Conservation (phyloP, 1,140 invertebrate genomes). For the Pseudomyrmex concolor region DNA sequence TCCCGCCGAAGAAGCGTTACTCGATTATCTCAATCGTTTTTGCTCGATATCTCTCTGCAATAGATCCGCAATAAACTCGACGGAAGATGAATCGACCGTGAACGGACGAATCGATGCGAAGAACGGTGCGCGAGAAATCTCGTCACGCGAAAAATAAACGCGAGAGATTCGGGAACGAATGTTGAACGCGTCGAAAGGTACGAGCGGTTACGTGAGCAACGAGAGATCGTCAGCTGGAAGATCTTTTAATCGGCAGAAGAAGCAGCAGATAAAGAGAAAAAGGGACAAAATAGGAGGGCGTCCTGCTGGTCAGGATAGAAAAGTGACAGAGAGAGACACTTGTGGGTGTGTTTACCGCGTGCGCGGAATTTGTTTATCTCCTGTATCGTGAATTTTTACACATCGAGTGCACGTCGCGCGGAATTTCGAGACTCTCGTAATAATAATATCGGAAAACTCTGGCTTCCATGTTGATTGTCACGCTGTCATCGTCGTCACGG, state of each 20-base stretch:
- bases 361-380: constrained; percentile 61
- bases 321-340: constrained; percentile 53
- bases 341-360: constrained; percentile 65
- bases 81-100: constrained; percentile 17
- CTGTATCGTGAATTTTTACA: constrained; percentile 45
- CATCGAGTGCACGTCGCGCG: constrained; percentile 4
- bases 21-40: neutral
- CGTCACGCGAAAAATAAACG: neutral
- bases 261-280: constrained; percentile 27
- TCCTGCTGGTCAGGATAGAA: constrained; percentile 58
- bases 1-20: neutral
- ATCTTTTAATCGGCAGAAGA: constrained; percentile 65
- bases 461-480: constrained; percentile 33
- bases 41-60: neutral
- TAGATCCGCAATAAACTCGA: constrained; percentile 1
- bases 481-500: constrained; percentile 9
- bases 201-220: constrained; percentile 28
- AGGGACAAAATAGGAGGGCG: constrained; percentile 47
- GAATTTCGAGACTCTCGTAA: constrained; percentile 34
- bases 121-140: constrained; percentile 2
- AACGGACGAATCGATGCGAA: constrained; percentile 5
- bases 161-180: constrained; percentile 2
- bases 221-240: constrained; percentile 68
- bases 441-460: neutral
- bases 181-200: neutral